phyloP scores from a whole-genome alignment of 2,797 vertebrate species.

The Psittacula echo region DNA sequence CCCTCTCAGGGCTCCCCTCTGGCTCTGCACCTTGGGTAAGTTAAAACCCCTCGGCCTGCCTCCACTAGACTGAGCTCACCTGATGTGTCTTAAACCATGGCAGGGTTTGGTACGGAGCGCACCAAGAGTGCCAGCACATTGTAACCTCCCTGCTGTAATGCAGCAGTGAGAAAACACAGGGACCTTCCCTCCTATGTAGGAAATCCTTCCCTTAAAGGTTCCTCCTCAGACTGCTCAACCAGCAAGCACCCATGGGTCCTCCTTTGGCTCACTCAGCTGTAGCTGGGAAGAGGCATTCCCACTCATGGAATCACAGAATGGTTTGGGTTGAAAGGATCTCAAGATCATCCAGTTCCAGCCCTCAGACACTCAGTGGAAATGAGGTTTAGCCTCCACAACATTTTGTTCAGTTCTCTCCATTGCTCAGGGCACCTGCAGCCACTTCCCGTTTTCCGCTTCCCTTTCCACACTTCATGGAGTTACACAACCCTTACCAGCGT shows the following conservation, averaged over 20 bases:
- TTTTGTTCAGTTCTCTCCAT: neutral
- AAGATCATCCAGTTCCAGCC: neutral
- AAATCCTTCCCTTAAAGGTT: neutral
- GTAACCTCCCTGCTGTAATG: too few relatives aligned
- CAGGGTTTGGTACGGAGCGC: rapidly evolving
- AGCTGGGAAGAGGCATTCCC: neutral
- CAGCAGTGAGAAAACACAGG: rapidly evolving
- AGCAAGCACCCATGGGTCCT: neutral
- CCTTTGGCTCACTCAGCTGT: neutral
- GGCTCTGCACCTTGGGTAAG: neutral
- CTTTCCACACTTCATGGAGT: neutral
- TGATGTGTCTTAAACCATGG: neutral
- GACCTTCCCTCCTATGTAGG: rapidly evolving
- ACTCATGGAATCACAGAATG: neutral
- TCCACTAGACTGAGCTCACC: neutral
- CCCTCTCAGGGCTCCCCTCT: neutral
- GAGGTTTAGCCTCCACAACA: neutral
- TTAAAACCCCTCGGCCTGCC: neutral
- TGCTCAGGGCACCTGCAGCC: neutral
- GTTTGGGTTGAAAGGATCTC: neutral
- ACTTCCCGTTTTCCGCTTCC: neutral
- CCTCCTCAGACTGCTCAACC: neutral
- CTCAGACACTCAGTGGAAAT: neutral
- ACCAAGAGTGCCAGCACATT: neutral
- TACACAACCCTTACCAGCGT: neutral